A percentile compares a stretch with the other conserved stretches of the same genome.
phyloP scores from a whole-genome alignment of 2,113 vertebrate genomes.

The Dicrurus megarhynchus region DNA sequence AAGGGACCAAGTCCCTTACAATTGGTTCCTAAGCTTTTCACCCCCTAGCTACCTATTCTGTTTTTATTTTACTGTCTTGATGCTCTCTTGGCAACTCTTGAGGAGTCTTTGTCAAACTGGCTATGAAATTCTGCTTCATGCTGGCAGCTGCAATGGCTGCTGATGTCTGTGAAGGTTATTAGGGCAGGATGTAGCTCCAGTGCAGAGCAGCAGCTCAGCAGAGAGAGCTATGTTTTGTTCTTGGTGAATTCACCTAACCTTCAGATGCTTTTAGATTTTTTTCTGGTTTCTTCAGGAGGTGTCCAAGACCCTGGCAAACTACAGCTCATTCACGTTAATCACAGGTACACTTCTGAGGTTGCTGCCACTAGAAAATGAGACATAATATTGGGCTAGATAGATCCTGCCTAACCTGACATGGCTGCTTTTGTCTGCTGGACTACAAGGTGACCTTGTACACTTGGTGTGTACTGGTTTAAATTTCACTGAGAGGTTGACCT shows the following conservation, averaged over 20 bases:
- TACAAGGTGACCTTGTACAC: neutral
- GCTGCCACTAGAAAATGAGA: neutral
- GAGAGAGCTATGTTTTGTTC: rapidly evolving
- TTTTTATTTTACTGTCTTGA: neutral
- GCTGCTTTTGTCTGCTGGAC: neutral
- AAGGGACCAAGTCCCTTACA: neutral
- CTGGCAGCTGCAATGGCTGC: neutral
- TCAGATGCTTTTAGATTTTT: neutral
- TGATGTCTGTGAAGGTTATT: neutral
- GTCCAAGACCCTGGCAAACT: neutral
- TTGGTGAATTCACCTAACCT: neutral
- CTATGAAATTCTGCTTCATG: neutral
- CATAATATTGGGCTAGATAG: neutral
- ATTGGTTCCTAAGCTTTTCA: neutral
- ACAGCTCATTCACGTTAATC: neutral
- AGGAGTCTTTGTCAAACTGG: neutral
- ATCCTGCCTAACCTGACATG: neutral
- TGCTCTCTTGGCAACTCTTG: neutral
- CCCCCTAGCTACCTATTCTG: neutral
- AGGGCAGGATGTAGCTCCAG: neutral
- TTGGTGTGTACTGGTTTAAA: rapidly evolving
- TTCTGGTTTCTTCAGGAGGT: neutral
- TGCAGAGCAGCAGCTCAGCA: neutral
- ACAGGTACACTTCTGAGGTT: neutral
- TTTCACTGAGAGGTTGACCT: neutral